Percentiles rank a stretch among this genome's conserved stretches.
These are phyloP conservation scores for Hippasteria phrygiana DNA, from an alignment of 53 echinoderm and acorn worm species.

Conservation along the genomic window DNA sequence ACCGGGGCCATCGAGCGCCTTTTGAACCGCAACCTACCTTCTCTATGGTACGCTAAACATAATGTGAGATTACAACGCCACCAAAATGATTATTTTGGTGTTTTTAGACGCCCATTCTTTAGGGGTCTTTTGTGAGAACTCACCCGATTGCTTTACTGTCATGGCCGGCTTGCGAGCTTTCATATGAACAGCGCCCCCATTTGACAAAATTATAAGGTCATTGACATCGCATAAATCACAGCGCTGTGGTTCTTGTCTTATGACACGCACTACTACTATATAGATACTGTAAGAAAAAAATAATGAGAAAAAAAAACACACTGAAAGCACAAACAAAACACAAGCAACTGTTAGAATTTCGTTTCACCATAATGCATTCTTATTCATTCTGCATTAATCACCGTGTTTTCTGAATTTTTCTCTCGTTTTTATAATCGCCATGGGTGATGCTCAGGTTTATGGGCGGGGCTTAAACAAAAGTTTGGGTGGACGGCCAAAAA, in stretches of 20 bases:
- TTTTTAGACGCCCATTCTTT: conserved; percentile 10
- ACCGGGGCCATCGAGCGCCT: neutral
- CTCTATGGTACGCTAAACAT: neutral
- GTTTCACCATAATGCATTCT: too few species aligned
- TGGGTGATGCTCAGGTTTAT: too few species aligned
- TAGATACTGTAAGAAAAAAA: too few species aligned
- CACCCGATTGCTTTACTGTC: conserved; percentile 56
- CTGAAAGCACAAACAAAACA: too few species aligned
- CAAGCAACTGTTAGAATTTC: too few species aligned
- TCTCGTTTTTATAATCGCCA: too few species aligned
- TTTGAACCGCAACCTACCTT: neutral
- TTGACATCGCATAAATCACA: conserved; percentile 2
- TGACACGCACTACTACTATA: too few species aligned
- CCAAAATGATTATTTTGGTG: neutral
- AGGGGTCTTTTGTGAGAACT: conserved; percentile 55
- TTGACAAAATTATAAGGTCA: conserved; percentile 17
- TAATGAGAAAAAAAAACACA: too few species aligned
- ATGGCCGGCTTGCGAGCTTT: conserved; percentile 64
- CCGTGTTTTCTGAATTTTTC: too few species aligned
- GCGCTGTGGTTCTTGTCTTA: neutral
- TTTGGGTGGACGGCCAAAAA: too few species aligned
- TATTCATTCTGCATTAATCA: too few species aligned
- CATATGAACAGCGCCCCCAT: conserved; percentile 51
- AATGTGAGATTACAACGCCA: neutral
- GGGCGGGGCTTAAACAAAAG: too few species aligned